Percentiles rank a stretch among this genome's conserved stretches.
Conservation (phyloP, 1,140 invertebrate genomes). For the Bombus sibiricus region DNA sequence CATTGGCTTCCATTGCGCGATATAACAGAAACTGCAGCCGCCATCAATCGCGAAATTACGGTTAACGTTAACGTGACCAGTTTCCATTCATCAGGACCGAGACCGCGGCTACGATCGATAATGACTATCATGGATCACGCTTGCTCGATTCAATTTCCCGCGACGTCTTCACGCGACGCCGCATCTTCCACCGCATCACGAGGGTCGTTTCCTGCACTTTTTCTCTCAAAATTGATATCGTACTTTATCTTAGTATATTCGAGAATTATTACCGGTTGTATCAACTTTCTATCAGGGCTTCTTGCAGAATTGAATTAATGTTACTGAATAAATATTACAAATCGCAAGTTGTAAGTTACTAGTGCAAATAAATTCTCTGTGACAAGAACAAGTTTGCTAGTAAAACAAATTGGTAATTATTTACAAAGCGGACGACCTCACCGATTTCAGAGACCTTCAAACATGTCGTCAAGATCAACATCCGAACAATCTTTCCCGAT, state of each 20-base stretch:
- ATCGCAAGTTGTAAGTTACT: background rate
- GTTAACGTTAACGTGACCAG: background rate
- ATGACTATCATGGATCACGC: conserved; percentile 27
- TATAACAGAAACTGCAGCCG: background rate
- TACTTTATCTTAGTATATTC: background rate
- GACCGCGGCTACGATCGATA: conserved; percentile 11
- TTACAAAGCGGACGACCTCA: too few relatives aligned
- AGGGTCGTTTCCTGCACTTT: background rate
- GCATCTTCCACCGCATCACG: background rate
- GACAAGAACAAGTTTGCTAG: too few relatives aligned
- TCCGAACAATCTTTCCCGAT: too few relatives aligned
- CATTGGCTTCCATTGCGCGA: background rate
- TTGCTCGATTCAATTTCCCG: conserved; percentile 46
- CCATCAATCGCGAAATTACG: conserved; percentile 26
- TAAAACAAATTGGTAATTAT: too few relatives aligned
- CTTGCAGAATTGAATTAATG: background rate
- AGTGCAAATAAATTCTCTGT: background rate
- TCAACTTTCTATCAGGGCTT: background rate
- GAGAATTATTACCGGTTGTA: background rate
- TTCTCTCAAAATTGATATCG: background rate
- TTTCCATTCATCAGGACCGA: conserved; percentile 15
- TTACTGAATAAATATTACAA: background rate
- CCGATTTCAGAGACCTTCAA: too few relatives aligned
- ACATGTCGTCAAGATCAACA: too few relatives aligned
- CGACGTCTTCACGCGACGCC: conserved; percentile 4